Evolutionary conservation across 2,888 invertebrate genomes (phyloP), one percentile per base, ranked within the genome.

Genomic region (Cyrtodaria siliqua): DNA sequence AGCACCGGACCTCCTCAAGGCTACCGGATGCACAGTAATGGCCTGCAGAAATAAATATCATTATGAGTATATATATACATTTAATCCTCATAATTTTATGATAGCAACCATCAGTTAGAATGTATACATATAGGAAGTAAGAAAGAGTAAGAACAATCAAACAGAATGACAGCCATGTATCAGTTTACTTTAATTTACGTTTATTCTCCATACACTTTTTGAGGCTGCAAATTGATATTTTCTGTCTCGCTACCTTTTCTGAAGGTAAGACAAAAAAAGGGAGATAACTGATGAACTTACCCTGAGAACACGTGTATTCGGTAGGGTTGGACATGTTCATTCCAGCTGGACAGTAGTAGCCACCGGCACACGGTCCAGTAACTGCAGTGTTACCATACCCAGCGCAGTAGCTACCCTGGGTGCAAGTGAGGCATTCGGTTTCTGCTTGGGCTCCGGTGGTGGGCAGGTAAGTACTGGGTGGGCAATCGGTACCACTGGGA

Each of bases 281-380:
- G n/a, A n/a, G n/a, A n/a, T n/a, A n/a, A n/a, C n/a, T n/a, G n/a
- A n/a, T n/a, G n/a, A n/a, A 50, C 47, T 60, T 72, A 91, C 91
- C 91, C 87, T 88, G 83, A 26, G 90, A 86, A 78, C 92, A 92
- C 4, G 85, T 84, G 71, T 87, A 88, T 12, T 85, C 88, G 42
- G 86, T 72, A 2, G 91, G 91, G 18, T 73, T 83, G 12, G 87
- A 84, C 6, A 83, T 61, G 55, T 84, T 87, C 87, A 89, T 89
- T 44, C 91, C 90, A 1, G 83, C 20, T 0, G 90, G 91, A 61
- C 92, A 92, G 78, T 90, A 91, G 67, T 87, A 91, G 8, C 92
- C 92, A 2, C 76, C 83, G 18, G 64, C 77, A 84, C 92, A 92
- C 0, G 66, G 74, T 1, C 86, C 91, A 4, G 85, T 85, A 14